These are phyloP conservation scores for Thecocarcelia acutangulata DNA, from an alignment of 2,888 invertebrate genomes.

Conservation along the genomic window DNA sequence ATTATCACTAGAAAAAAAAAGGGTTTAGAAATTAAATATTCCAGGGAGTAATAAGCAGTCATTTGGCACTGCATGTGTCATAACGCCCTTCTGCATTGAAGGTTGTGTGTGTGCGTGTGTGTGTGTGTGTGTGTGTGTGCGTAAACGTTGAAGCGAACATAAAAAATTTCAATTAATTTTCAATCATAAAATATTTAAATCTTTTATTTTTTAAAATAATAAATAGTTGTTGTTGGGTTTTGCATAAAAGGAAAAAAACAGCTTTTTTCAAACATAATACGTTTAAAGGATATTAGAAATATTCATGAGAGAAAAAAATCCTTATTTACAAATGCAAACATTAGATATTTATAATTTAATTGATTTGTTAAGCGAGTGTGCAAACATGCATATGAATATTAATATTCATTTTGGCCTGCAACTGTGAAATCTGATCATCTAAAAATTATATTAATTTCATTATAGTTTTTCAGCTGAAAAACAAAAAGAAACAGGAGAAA, in stretches of 20 bases:
- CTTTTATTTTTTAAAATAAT: constrained; percentile 41
- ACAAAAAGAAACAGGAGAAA: too few species aligned
- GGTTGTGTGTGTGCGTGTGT: neutral
- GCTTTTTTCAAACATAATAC: neutral
- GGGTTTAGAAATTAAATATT: constrained; percentile 53
- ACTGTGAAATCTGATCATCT: too few species aligned
- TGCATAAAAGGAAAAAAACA: neutral
- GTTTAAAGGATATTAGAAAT: constrained; percentile 46
- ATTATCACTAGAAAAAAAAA: constrained; percentile 46
- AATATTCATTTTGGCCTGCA: neutral
- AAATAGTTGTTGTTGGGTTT: constrained; percentile 39
- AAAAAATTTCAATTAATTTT: constrained; percentile 63
- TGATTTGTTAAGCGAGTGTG: constrained; percentile 39
- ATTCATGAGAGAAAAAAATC: constrained; percentile 10
- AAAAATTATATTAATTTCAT: too few species aligned
- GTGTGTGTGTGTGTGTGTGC: constrained; percentile 14
- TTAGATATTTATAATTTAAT: constrained; percentile 53
- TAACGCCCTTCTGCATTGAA: neutral
- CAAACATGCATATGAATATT: neutral
- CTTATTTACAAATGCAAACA: constrained; percentile 4
- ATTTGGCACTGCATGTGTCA: neutral
- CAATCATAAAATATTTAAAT: constrained; percentile 68
- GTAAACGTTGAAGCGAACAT: neutral
- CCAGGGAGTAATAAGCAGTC: constrained; percentile 28
- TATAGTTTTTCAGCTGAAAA: too few species aligned